A percentile compares a stretch with the other conserved stretches of the same genome.
Evolutionary conservation across 2,113 vertebrate genomes (phyloP).

Genomic region (Acanthisitta chloris): DNA sequence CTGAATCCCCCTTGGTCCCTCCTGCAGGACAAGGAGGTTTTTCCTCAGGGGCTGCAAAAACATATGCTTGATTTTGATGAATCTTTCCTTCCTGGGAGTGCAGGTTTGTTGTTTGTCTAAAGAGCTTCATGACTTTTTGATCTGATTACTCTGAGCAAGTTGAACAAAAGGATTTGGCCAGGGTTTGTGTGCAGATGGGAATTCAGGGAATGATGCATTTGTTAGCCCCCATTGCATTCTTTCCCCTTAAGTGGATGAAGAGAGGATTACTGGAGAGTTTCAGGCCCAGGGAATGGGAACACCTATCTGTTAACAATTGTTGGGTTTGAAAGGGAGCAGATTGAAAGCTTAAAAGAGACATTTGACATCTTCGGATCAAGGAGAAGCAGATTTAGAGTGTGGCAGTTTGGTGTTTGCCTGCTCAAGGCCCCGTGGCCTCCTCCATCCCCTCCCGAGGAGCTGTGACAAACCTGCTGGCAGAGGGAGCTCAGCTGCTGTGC

Average conservation of each 20-base stretch:
- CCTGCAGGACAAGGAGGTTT: background rate
- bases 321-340: background rate
- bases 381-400: background rate
- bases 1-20: background rate
- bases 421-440: background rate
- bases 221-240: background rate
- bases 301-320: background rate
- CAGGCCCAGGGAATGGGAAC: background rate
- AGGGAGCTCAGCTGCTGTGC: background rate
- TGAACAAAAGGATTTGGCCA: background rate
- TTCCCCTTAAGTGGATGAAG: background rate
- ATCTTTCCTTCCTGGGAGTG: background rate
- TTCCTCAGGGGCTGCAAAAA: background rate
- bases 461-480: background rate
- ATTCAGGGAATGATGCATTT: background rate
- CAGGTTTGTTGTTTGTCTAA: background rate
- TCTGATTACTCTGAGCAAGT: background rate
- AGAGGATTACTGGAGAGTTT: background rate
- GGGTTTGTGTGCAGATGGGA: slow-evolving; percentile 3
- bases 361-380: background rate
- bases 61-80: background rate
- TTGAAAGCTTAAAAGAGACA: background rate
- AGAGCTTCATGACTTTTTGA: background rate
- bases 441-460: background rate
- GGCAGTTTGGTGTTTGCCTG: background rate